Percentiles rank a stretch among this genome's conserved stretches.
phyloP scores from a whole-genome alignment of 2,797 vertebrate species.

The Mormyrus proboscirostris region DNA sequence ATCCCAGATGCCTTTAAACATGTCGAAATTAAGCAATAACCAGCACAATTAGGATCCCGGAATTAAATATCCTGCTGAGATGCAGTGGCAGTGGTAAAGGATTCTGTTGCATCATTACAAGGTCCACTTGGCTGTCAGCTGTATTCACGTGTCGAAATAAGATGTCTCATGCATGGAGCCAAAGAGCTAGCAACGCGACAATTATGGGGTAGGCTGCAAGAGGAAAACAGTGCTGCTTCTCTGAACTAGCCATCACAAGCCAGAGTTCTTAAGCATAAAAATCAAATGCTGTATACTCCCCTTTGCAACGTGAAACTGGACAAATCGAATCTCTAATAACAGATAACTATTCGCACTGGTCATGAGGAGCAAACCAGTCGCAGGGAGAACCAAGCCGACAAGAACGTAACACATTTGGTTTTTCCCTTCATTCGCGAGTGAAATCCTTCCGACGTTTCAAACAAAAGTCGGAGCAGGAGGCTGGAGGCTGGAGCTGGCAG shows the following conservation, averaged over 20 bases:
- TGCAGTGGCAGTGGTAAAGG: not conserved
- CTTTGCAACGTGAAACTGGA: not conserved
- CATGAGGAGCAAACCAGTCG: not conserved
- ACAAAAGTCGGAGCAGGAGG: slow-evolving; percentile 50
- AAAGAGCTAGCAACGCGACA: slow-evolving; percentile 58
- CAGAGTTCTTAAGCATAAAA: slow-evolving; percentile 45
- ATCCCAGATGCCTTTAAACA: slow-evolving; percentile 13
- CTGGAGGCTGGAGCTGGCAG: slow-evolving; percentile 40
- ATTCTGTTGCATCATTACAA: not conserved
- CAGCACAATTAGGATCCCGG: not conserved
- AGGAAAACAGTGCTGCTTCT: slow-evolving; percentile 44
- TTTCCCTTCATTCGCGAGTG: slow-evolving; percentile 45
- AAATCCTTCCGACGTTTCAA: slow-evolving; percentile 48
- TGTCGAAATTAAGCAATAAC: slow-evolving; percentile 11
- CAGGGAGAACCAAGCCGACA: not conserved
- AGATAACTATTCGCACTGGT: not conserved
- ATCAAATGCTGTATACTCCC: not conserved
- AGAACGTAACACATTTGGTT: slow-evolving; percentile 23
- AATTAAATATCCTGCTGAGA: not conserved
- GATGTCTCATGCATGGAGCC: slow-evolving; percentile 53
- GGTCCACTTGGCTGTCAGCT: slow-evolving; percentile 8
- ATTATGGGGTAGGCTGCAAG: slow-evolving; percentile 61
- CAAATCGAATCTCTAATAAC: not conserved
- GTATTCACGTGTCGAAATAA: slow-evolving; percentile 11
- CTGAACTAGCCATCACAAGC: slow-evolving; percentile 49